Conservation (phyloP, 2,888 invertebrate genomes). For the Micoletzkya japonica region DNA sequence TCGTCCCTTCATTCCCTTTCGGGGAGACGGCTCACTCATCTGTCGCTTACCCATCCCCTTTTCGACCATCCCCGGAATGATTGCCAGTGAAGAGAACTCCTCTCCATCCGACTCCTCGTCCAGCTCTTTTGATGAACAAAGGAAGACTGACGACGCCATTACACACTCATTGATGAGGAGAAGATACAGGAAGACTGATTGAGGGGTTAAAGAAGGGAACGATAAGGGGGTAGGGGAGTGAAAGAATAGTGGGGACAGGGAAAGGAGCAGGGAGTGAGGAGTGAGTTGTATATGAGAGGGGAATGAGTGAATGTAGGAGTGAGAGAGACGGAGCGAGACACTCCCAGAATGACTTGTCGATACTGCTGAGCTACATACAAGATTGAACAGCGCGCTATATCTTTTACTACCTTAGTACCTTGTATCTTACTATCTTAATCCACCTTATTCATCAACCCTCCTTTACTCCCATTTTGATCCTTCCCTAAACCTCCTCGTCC, state of each 20-base stretch:
- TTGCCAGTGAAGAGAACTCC: conserved; percentile 1
- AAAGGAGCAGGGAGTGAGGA: not conserved
- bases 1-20: conserved; percentile 17
- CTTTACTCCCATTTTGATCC: too few relatives aligned
- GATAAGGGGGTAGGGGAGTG: not conserved
- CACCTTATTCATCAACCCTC: not conserved
- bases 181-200: not conserved
- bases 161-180: not conserved
- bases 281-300: not conserved
- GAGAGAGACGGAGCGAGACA: too few relatives aligned
- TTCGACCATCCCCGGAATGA: not conserved
- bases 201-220: not conserved
- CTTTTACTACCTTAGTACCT: too few relatives aligned
- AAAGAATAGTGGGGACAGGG: not conserved
- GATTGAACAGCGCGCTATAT: too few relatives aligned
- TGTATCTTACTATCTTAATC: too few relatives aligned
- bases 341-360: too few relatives aligned
- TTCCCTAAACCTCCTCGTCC: too few relatives aligned
- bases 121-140: conserved; percentile 10
- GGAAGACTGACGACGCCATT: conserved; percentile 14
- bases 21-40: conserved; percentile 14
- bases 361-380: too few relatives aligned
- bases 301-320: too few relatives aligned
- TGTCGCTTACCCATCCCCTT: conserved; percentile 1
- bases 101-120: conserved; percentile 16